Base-by-base conservation (phyloP, 2,113 vertebrate genomes). In the Tichodroma muraria region DNA sequence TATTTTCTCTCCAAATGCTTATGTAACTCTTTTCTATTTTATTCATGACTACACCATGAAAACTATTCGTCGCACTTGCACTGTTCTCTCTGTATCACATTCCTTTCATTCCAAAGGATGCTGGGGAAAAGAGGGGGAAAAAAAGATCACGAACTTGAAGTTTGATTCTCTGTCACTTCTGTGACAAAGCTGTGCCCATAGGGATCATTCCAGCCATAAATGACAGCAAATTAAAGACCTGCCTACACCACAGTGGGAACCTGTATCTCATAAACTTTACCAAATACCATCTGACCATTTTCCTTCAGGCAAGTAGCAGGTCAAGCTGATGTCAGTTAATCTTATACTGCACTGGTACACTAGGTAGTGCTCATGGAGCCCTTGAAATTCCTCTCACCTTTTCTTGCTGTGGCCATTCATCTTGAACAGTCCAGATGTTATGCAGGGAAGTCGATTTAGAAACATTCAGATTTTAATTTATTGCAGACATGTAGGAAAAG, bases 201-300 rank as follows among this genome's bases (percentile, higher is more conserved):
- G 76, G 70, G 82, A 93, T 27, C 50, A 82, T 76, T 71, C 44
- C 45, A 90, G 66, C 45, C 70, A 72, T 63, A 90, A 92, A 88
- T 70, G 88, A 63, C 68, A 76, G 54, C 25, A 90, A 97, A 85
- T 81, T 91, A 87, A 79, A 85, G 40, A 86, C 78, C 79, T 77
- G 63, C 13, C 10, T 78, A 61, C 66, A 75, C 59, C 45, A 72
- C 79, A 85, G 53, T 72, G 71, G 63, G 42, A 76, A 45, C 69
- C 85, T 38, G 78, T 64, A 80, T 91, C 72, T 88, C 80, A 70
- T 40, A 92, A 88, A 82, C n/a, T 89, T 92, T 83, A 87, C 57
- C 81, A 88, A 96, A 88, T 64, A 23, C 31, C 84, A 73, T 91
- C 94, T 91, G 90, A 90, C 56, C 77, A 91, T 78, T 92, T 95